These are phyloP conservation scores for Polietes domitor DNA, from an alignment of 2,888 invertebrate species.

Conservation along the genomic window DNA sequence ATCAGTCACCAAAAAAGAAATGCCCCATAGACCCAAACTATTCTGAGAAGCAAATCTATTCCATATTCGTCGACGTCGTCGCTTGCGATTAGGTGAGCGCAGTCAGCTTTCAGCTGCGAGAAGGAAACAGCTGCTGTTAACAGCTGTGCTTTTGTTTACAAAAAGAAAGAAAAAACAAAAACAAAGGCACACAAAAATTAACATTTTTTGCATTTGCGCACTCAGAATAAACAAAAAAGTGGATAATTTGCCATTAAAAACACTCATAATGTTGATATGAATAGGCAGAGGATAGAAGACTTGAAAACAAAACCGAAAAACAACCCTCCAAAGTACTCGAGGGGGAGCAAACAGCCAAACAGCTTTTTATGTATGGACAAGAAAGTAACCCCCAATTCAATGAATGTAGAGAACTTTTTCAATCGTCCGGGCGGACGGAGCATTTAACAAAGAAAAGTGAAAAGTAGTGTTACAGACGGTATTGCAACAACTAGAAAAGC, in stretches of 20 bases:
- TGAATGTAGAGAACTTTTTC: slow-evolving; percentile 44
- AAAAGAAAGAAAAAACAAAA: not conserved
- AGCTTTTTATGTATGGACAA: not conserved
- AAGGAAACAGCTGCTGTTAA: not conserved
- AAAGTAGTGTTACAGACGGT: slow-evolving; percentile 40
- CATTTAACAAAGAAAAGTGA: slow-evolving; percentile 56
- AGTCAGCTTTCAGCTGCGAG: not conserved
- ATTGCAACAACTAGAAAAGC: slow-evolving; percentile 18
- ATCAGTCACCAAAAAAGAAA: too few species aligned
- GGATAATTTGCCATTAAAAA: not conserved
- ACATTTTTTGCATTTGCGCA: not conserved
- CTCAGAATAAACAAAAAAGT: not conserved
- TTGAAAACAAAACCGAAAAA: slow-evolving; percentile 33
- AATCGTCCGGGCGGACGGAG: not conserved
- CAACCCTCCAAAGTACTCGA: slow-evolving; percentile 38
- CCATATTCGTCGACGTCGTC: not conserved
- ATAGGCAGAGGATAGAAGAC: not conserved
- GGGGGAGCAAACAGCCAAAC: not conserved
- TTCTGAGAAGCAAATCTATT: too few species aligned
- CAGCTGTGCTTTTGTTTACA: not conserved
- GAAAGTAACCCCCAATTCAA: slow-evolving; percentile 1
- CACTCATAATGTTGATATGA: slow-evolving; percentile 45
- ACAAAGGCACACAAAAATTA: not conserved
- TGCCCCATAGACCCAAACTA: too few species aligned
- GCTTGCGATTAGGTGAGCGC: not conserved